phyloP scores from a whole-genome alignment of 1,140 invertebrate species.

The Melanaphis sacchari region DNA sequence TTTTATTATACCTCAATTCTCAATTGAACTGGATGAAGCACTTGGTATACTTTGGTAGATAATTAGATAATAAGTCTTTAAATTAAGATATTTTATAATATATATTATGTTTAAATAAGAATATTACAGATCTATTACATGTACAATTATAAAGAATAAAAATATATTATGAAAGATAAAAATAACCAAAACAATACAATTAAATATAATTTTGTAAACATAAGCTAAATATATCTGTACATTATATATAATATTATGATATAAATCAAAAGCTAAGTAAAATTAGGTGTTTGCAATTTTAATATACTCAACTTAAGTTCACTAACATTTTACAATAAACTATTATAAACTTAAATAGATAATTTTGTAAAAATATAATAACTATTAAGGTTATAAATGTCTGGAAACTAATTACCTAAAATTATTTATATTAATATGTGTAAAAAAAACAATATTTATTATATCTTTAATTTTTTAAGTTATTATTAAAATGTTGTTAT shows the following conservation, averaged over 20 bases:
- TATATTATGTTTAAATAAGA: background rate
- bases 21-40: background rate
- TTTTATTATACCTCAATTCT: background rate
- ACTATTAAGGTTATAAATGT: background rate
- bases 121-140: constrained; percentile 27
- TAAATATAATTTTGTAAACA: background rate
- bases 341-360: background rate
- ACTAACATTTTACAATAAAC: background rate
- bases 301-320: background rate
- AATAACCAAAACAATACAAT: background rate
- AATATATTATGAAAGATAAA: background rate
- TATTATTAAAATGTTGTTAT: background rate
- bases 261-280: background rate
- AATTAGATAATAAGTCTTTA: background rate
- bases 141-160: background rate
- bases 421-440: background rate
- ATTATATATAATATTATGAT: background rate
- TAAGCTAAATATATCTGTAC: background rate
- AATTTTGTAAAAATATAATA: background rate
- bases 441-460: background rate
- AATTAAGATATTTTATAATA: background rate
- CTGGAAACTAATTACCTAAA: background rate
- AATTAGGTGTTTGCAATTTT: background rate
- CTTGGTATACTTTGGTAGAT: too few species aligned
- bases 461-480: background rate